Evolutionary conservation across 2,113 vertebrate genomes (phyloP).

Genomic region (Thalassarche chlororhynchos): DNA sequence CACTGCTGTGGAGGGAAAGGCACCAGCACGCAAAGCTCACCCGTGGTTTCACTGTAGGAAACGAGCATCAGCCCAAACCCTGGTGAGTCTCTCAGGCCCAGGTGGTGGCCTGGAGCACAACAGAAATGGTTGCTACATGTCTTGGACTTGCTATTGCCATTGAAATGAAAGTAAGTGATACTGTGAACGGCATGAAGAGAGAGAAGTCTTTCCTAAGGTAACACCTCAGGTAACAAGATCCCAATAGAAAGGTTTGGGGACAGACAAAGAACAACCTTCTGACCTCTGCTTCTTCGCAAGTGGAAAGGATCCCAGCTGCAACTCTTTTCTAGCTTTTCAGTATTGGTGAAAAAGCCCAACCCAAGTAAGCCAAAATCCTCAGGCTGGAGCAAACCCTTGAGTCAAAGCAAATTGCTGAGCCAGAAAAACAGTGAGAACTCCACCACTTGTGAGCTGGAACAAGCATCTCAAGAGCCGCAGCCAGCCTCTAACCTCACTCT

Average conservation of each 20-base stretch:
- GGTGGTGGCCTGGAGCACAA: neutral
- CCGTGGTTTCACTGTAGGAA: neutral
- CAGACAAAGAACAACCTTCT: neutral
- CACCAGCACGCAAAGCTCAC: neutral
- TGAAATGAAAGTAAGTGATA: neutral
- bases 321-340: neutral
- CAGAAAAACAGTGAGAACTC: neutral
- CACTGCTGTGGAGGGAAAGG: neutral
- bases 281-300: neutral
- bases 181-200: neutral
- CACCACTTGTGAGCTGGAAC: neutral
- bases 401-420: neutral
- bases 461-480: neutral
- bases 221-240: neutral
- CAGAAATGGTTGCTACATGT: accelerated
- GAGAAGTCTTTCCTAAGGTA: neutral
- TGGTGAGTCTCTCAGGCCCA: neutral
- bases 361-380: neutral
- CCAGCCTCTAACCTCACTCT: neutral
- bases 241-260: neutral
- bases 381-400: neutral
- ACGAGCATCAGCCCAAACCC: neutral
- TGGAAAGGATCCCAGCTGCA: neutral
- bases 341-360: neutral
- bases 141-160: neutral